Percentiles rank a stretch among this genome's conserved stretches.
Evolutionary conservation across 2,113 vertebrate genomes (phyloP).

Genomic region (Nesogale talazaci): DNA sequence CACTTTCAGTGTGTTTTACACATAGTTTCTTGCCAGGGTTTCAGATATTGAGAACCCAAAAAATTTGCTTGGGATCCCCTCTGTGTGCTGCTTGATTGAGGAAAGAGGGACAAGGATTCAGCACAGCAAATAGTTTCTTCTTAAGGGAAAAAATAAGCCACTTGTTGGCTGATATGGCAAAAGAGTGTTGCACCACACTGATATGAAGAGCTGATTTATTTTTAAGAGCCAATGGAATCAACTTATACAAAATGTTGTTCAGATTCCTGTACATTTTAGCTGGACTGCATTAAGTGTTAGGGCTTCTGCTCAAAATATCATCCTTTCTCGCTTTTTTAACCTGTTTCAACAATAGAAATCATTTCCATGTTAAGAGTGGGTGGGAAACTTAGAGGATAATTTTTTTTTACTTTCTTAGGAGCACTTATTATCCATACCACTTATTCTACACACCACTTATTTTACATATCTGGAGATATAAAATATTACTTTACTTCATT

Average conservation of each 20-base stretch:
- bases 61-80: neutral
- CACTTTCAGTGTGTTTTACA: neutral
- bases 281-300: neutral
- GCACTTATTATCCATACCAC: neutral
- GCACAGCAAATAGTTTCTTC: neutral
- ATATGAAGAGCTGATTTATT: constrained; percentile 28
- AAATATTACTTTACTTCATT: neutral
- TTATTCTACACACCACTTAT: neutral
- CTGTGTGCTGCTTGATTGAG: neutral
- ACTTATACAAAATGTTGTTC: neutral
- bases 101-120: neutral
- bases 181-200: neutral
- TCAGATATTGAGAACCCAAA: constrained; percentile 12
- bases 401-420: constrained; percentile 7
- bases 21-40: neutral
- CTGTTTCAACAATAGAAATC: neutral
- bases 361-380: neutral
- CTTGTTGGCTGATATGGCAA: neutral
- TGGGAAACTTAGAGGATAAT: neutral
- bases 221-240: neutral
- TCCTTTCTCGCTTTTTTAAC: neutral
- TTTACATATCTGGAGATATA: neutral
- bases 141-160: neutral
- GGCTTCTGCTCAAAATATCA: neutral
- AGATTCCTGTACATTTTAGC: neutral